Evolutionary conservation across 2,113 vertebrate species (phyloP).

Genomic region (Bombycilla garrulus): DNA sequence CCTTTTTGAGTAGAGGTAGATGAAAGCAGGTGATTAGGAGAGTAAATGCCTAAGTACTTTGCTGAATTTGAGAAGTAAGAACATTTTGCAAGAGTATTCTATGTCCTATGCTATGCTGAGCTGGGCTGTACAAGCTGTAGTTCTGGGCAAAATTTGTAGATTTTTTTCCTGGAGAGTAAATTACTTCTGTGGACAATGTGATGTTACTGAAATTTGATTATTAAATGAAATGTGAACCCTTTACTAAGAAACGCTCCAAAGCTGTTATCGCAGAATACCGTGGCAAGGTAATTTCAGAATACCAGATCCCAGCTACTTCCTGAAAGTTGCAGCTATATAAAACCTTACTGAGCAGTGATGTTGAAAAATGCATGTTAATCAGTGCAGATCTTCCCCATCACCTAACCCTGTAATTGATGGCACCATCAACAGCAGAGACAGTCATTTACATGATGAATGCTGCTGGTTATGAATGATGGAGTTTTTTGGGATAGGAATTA

Average conservation of each 20-base stretch:
- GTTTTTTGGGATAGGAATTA: conserved; percentile 23
- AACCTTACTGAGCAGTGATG: background rate
- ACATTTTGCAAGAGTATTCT: background rate
- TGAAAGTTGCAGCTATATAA: conserved; percentile 15
- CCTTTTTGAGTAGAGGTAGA: background rate
- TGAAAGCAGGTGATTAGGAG: background rate
- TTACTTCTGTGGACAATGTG: background rate
- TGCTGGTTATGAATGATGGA: conserved; percentile 46
- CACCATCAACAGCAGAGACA: conserved; percentile 34
- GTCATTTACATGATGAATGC: conserved; percentile 49
- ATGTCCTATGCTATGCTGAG: background rate
- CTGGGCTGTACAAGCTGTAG: background rate
- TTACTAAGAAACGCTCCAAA: background rate
- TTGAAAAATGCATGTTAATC: conserved; percentile 53
- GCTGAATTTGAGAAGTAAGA: background rate
- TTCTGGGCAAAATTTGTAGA: background rate
- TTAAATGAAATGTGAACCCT: background rate
- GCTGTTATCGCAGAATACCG: background rate
- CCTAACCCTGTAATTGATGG: conserved; percentile 39
- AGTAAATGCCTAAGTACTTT: background rate
- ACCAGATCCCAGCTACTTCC: background rate
- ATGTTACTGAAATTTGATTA: background rate
- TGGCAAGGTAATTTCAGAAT: conserved; percentile 16
- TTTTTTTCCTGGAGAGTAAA: background rate
- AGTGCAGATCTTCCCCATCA: conserved; percentile 3